These are phyloP conservation scores for Sinella curviseta DNA, from an alignment of 1,140 invertebrate genomes.

Conservation along the genomic window DNA sequence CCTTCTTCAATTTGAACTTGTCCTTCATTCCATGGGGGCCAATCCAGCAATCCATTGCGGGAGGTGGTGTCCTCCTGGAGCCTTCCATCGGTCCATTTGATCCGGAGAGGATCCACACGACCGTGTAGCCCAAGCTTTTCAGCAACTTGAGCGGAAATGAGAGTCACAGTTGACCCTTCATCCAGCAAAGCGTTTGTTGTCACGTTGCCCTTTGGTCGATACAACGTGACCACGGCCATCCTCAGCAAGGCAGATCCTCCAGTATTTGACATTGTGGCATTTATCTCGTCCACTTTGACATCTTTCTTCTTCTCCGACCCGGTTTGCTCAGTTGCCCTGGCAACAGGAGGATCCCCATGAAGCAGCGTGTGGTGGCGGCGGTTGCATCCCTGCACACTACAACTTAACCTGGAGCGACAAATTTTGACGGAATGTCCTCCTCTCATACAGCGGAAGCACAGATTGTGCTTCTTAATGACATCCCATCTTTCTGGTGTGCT, in stretches of 20 bases:
- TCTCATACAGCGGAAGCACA: slow-evolving; percentile 26
- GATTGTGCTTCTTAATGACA: neutral
- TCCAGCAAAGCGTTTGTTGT: neutral
- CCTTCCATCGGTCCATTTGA: neutral
- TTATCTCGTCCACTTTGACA: no score
- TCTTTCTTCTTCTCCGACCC: no score
- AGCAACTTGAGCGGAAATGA: neutral
- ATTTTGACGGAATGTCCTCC: neutral
- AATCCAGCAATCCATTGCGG: neutral
- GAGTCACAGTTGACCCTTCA: neutral
- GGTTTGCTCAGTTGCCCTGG: neutral
- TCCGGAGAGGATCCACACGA: neutral
- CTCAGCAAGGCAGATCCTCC: neutral
- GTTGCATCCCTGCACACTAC: neutral
- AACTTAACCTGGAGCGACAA: neutral
- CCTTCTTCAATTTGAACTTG: neutral
- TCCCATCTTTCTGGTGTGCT: slow-evolving; percentile 17
- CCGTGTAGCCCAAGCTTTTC: neutral
- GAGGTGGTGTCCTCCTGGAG: neutral
- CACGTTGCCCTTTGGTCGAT: neutral
- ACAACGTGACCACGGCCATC: neutral
- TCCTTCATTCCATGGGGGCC: neutral
- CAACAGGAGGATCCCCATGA: neutral
- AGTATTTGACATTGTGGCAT: no score
- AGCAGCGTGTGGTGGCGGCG: no score